phyloP scores from a whole-genome alignment of 2,113 vertebrate genomes.

The Nibea albiflora region DNA sequence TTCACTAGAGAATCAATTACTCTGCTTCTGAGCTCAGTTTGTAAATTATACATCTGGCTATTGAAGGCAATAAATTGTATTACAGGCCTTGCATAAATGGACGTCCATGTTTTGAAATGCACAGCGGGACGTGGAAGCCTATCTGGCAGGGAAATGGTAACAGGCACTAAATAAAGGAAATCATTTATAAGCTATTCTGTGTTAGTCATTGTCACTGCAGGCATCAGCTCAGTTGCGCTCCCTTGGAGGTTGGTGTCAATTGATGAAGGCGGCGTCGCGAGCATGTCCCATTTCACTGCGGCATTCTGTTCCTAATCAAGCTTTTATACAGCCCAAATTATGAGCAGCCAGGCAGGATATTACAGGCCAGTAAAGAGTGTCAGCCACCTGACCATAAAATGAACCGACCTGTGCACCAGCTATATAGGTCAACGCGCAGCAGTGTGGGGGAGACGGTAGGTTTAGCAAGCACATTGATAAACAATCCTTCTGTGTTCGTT shows the following conservation, averaged over 20 bases:
- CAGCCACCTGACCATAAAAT: constrained; percentile 73
- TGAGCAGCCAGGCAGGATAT: constrained; percentile 69
- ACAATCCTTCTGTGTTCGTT: constrained; percentile 6
- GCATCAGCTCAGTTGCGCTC: constrained; percentile 48
- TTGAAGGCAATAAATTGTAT: constrained; percentile 90
- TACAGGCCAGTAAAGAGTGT: constrained; percentile 73
- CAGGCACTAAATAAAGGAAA: constrained; percentile 66
- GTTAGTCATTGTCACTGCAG: constrained; percentile 67
- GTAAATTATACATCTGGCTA: constrained; percentile 90
- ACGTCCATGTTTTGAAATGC: constrained; percentile 87
- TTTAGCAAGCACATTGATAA: constrained; percentile 21
- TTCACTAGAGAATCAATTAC: constrained; percentile 91
- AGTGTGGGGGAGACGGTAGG: constrained; percentile 26
- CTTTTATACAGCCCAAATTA: constrained; percentile 73
- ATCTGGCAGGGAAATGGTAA: constrained; percentile 81
- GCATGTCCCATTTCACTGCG: constrained; percentile 70
- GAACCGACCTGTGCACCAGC: constrained; percentile 46
- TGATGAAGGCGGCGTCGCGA: constrained; percentile 61
- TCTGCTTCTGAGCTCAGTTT: constrained; percentile 84
- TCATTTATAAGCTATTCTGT: constrained; percentile 59
- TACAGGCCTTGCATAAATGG: constrained; percentile 88
- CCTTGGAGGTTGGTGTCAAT: constrained; percentile 65
- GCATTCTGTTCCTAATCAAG: constrained; percentile 77
- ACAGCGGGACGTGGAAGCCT: constrained; percentile 76
- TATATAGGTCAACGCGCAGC: constrained; percentile 59